Evolutionary conservation across 1,140 invertebrate species (phyloP), one percentile per base, ranked within the genome.

Genomic region (Drosophila insularis): DNA sequence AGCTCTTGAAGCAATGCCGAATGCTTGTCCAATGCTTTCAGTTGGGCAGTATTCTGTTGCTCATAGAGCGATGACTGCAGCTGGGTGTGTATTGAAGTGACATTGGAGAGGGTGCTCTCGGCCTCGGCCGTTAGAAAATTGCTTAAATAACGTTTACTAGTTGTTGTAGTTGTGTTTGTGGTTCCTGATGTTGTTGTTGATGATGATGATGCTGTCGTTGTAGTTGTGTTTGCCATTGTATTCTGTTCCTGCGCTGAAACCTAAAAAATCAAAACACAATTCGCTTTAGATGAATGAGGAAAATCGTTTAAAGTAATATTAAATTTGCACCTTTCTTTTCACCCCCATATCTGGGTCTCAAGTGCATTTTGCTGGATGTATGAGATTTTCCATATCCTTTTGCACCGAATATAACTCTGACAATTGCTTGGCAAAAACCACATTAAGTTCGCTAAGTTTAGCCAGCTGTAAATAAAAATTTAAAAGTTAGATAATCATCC

Each of bases 381-480:
- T 81, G 50, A 91, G 67, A 80, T 90, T 92, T 55, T 92, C 92
- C 80, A 95, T 92, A 91, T 95, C 94, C 90, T 94, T 94, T 55
- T 94, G 92, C 62, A 95, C 89, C 17, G 67, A 74, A 74, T 87
- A 84, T 19, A 92, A 35, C 40, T 92, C 91, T 21, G 79, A 76
- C 32, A 92, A 67, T 32, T 82, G 80, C 59, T 92, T 91, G 59
- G 89, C 80, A 59, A 92, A 92, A 23, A 91, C 40, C 46, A 80
- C 79, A 76, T 90, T 91, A 53, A 92, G 54, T 55, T 91, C 91
- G 61, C 74, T 85, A 37, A 92, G 55, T 59, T 91, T 91, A 19
- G 90, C 87, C 72, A 92, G 78, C 91, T 92, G 58, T 21, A 76
- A 71, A 62, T 6, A 3, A 0, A 61, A 54, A 27, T 67, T 59